Conservation (phyloP, 2,797 vertebrate species). For the Myotis vivesi region DNA sequence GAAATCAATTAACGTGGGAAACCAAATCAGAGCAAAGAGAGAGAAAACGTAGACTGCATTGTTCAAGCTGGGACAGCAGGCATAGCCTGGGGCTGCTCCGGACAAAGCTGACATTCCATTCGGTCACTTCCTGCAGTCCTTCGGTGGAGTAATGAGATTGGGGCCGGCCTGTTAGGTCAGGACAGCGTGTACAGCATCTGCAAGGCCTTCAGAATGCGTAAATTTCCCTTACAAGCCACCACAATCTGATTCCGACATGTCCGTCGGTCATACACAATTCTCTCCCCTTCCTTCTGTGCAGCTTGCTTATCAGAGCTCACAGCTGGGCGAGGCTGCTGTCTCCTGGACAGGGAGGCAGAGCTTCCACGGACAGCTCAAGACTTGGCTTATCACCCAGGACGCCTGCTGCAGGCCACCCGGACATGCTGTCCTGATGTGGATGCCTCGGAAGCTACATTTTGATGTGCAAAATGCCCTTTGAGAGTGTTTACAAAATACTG, state of each 20-base stretch:
- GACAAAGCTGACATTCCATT: rapidly evolving
- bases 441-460: neutral
- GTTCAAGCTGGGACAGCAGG: neutral
- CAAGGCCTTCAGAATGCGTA: neutral
- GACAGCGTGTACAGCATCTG: neutral
- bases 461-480: neutral
- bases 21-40: neutral
- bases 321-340: too few relatives aligned
- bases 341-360: neutral
- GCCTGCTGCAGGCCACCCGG: neutral
- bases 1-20: neutral
- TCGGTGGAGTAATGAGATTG: neutral
- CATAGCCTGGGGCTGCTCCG: neutral
- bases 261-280: too few relatives aligned
- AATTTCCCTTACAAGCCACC: neutral
- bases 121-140: neutral
- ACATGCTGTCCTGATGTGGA: rapidly evolving
- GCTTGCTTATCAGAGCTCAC: neutral
- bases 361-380: neutral
- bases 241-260: too few relatives aligned
- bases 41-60: neutral
- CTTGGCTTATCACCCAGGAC: neutral
- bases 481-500: neutral
- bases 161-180: neutral
- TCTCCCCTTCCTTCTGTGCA: neutral